Conservation (phyloP, 2,113 vertebrate genomes). For the Lanius ludovicianus region DNA sequence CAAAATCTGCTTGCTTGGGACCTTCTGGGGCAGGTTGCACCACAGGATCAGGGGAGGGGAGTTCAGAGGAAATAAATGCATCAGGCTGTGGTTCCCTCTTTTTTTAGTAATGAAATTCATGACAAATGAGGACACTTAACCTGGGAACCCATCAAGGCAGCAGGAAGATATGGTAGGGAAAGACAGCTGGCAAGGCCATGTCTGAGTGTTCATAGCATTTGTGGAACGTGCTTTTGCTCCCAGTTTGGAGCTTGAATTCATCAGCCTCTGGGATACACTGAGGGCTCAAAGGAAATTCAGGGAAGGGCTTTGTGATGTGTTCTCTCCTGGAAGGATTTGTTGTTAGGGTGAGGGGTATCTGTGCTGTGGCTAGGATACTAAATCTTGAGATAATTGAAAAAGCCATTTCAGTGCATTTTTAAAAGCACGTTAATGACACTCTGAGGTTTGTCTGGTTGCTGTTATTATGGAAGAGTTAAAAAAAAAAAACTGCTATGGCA, state of each 20-base stretch:
- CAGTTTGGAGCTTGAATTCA: neutral
- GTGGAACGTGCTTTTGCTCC: neutral
- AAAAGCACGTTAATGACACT: slow-evolving; percentile 39
- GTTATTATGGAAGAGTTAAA: neutral
- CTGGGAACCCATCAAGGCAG: neutral
- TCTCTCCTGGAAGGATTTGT: neutral
- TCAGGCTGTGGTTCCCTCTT: neutral
- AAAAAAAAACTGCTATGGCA: neutral
- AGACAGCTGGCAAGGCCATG: neutral
- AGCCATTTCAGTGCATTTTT: slow-evolving; percentile 33
- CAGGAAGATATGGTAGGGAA: neutral
- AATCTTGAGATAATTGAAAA: slow-evolving; percentile 6
- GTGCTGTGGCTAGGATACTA: slow-evolving; percentile 15
- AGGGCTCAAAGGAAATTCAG: neutral
- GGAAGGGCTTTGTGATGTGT: neutral
- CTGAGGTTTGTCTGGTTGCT: slow-evolving; percentile 37
- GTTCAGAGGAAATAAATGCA: neutral
- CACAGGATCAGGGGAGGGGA: neutral
- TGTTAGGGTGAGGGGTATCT: neutral
- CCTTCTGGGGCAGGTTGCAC: neutral
- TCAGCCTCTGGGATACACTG: neutral
- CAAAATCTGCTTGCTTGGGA: neutral
- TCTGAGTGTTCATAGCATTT: neutral
- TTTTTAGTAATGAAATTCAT: neutral
- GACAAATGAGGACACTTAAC: neutral